These are phyloP conservation scores for Epizoanthus scotinus DNA, from an alignment of 92 coral and sea anemone genomes.

Conservation along the genomic window DNA sequence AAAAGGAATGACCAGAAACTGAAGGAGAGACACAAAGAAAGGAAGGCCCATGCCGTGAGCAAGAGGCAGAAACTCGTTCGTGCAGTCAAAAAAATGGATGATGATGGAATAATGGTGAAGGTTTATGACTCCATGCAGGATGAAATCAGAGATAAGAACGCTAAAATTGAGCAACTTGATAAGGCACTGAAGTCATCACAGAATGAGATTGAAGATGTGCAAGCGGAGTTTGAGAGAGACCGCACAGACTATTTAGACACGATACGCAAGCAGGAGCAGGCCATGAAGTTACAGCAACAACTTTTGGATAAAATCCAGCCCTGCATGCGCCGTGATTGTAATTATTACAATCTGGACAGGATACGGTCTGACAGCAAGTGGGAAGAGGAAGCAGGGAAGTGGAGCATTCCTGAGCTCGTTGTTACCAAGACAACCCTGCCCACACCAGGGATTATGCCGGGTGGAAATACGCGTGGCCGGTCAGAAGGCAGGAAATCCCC, in stretches of 20 bases:
- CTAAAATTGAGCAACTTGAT: conserved; percentile 64
- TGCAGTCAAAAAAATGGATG: conserved; percentile 87
- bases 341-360: conserved; percentile 86
- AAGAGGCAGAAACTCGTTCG: conserved; percentile 81
- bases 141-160: conserved; percentile 81
- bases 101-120: conserved; percentile 92
- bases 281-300: conserved; percentile 84
- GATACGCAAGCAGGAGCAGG: conserved; percentile 89
- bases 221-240: conserved; percentile 84
- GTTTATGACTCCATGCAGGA: conserved; percentile 92
- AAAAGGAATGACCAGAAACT: conserved; percentile 85
- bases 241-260: conserved; percentile 87
- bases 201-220: conserved; percentile 80
- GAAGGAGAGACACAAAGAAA: conserved; percentile 81
- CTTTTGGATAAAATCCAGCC: conserved; percentile 94
- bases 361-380: conserved; percentile 79
- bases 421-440: conserved; percentile 91
- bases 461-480: conserved; percentile 61
- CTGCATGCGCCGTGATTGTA: conserved; percentile 92
- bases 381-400: conserved; percentile 82
- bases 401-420: conserved; percentile 87
- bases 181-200: conserved; percentile 65
- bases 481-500: conserved; percentile 69
- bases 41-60: conserved; percentile 75
- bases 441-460: conserved; percentile 84